Evolutionary conservation across 2,888 invertebrate genomes (phyloP).

Genomic region (Luperina testacea): DNA sequence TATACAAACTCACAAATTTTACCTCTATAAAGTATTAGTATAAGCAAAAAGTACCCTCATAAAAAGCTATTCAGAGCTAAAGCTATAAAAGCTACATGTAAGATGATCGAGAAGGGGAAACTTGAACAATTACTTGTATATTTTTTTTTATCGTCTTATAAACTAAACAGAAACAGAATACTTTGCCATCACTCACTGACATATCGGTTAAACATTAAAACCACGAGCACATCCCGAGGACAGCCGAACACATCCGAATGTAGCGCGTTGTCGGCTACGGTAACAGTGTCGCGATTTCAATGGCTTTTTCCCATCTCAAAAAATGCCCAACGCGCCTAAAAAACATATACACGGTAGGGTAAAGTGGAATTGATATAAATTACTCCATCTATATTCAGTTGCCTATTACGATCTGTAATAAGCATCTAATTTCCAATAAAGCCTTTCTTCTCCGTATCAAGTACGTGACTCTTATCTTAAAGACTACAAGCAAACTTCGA

Average conservation of each 20-base stretch:
- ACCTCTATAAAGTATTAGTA: not conserved
- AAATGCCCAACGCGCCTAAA: too few species aligned
- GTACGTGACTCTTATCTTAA: constrained; percentile 61
- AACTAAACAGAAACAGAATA: too few species aligned
- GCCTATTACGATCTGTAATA: constrained; percentile 47
- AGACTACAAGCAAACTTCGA: constrained; percentile 19
- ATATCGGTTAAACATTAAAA: too few species aligned
- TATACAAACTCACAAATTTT: not conserved
- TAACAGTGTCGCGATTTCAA: too few species aligned
- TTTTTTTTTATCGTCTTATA: too few species aligned
- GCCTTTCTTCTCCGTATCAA: constrained; percentile 40
- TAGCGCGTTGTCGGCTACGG: too few species aligned
- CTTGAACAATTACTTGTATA: too few species aligned
- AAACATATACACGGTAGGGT: constrained; percentile 23
- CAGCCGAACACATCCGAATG: too few species aligned
- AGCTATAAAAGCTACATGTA: not conserved
- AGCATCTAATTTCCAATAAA: constrained; percentile 53
- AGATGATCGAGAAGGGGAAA: not conserved
- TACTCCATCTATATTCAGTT: constrained; percentile 59
- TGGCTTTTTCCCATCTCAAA: too few species aligned
- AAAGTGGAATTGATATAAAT: constrained; percentile 57
- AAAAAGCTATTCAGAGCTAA: not conserved
- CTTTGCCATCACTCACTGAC: too few species aligned
- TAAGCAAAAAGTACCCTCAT: too few species aligned
- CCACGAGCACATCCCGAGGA: too few species aligned